Evolutionary conservation across 2,888 invertebrate species (phyloP), one percentile per base, ranked within the genome.

Genomic region (Apeira syringaria): DNA sequence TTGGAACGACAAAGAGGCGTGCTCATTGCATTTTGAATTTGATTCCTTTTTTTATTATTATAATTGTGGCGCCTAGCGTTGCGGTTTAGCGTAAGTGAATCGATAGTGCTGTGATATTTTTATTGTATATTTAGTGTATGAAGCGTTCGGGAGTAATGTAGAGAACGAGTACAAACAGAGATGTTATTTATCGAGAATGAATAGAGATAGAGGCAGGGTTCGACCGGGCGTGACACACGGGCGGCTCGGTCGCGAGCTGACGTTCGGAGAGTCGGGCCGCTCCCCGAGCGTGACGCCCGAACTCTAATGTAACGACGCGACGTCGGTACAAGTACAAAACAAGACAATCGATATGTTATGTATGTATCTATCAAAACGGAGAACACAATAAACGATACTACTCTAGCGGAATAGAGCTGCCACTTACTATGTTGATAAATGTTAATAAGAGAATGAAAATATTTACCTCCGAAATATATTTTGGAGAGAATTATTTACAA

Each of bases 41-140:
- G 85, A 86, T 85, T 85, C 82, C 82, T 80, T 80, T 76, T 66
- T 31, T 45, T 29, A 34, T 75, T 74, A 68, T 78, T 71, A 61
- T 64, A 56, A 64, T 71, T 61, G 68, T 62, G 78, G 63, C 70
- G 88, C 88, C 60, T 80, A 87, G 88, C 88, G 78, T 71, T 67
- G 67, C 59, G 75, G 62, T 71, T 74, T 87, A 87, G 88, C 65
- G 78, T 88, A 88, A 88, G 88, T 74, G 86, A 85, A 89, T 87
- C 87, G 88, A 88, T 88, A 80, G 87, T 88, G 88, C 88, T 89
- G 88, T 89, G 88, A 89, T 89, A 89, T 89, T 88, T 85, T 88
- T 84, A 85, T 53, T 88, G 84, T 88, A 88, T 83, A 85, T 83
- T 79, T 86, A 86, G 80, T 66, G 64, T 62, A 85, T 84, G 84